Evolutionary conservation across 2,113 vertebrate species (phyloP), one percentile per base, ranked within the genome.

Genomic region (Ammodytes marinus): DNA sequence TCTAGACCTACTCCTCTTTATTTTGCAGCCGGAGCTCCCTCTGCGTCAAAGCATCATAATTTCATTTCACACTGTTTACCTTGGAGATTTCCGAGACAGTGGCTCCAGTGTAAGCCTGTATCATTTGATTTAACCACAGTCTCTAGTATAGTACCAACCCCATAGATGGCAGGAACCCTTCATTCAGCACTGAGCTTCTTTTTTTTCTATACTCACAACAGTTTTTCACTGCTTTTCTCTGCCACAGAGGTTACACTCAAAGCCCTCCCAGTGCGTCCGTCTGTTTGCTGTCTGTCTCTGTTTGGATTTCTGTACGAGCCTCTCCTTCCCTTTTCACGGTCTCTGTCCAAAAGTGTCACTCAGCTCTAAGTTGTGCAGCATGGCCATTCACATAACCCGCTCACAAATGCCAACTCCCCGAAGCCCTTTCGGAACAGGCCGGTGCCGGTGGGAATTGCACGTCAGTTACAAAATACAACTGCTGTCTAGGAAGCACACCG

Each of bases 341-440:
- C 69, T 83, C 71, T 64, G 77, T 86, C 87, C 80, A 90, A 86
- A 94, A 88, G 77, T 91, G 91, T 91, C 90, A 90, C 85, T 80
- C 78, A 87, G 81, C 71, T 87, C 82, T 74, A 82, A 89, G 85
- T 77, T 87, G 80, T 88, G 80, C 82, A 70, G 71, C 75, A 49
- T 82, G 52, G 70, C 68, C 68, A 78, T 82, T 82, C 69, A 84
- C 74, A 65, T 58, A 84, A 82, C 55, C 57, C 14, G 47, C 53
- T 61, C 71, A 78, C 54, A 82, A 59, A 86, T 63, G 84, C 61
- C 84, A 84, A 68, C 57, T 80, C 67, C 57, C 67, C 57, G 58
- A 65, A 72, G 80, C 60, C 73, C 45, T 59, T 67, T 68, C 19
- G 17, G 49, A 61, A 65, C 68, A 60, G 53, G 54, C 49, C 11